A percentile compares a stretch with the other conserved stretches of the same genome.
Conservation (phyloP, 2,113 vertebrate genomes). For the Indicator indicator region DNA sequence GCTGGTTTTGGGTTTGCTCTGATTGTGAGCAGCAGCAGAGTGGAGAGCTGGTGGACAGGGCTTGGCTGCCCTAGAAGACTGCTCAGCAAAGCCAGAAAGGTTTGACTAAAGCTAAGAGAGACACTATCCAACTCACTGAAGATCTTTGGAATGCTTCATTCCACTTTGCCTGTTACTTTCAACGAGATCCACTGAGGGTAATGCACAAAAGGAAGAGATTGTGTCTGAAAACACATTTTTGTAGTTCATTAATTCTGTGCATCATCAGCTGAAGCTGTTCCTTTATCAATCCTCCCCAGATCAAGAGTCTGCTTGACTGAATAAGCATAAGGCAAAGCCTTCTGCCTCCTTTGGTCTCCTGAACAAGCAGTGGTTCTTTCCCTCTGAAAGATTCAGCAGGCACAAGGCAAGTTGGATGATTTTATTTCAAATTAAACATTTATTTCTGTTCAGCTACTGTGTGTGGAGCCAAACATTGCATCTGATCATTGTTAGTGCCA, state of each 20-base stretch:
- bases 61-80: neutral
- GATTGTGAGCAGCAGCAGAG: too few species aligned
- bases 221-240: neutral
- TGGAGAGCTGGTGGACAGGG: rapidly evolving
- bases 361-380: neutral
- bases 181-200: neutral
- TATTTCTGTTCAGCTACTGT: neutral
- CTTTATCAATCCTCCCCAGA: neutral
- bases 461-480: neutral
- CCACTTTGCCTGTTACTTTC: neutral
- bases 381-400: neutral
- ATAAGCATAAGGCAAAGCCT: neutral
- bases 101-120: neutral
- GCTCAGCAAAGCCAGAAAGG: neutral
- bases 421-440: conserved; percentile 48
- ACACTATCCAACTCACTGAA: neutral
- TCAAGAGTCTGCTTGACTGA: neutral
- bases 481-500: conserved; percentile 19
- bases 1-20: too few species aligned
- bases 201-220: neutral
- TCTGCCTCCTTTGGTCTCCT: neutral
- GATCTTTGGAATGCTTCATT: neutral
- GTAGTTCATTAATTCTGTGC: conserved; percentile 42
- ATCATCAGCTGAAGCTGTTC: neutral
- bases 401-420: conserved; percentile 19